Evolutionary conservation across 2,888 invertebrate species (phyloP), one percentile per base, ranked within the genome.

Genomic region (Apomyelois bistriatella): DNA sequence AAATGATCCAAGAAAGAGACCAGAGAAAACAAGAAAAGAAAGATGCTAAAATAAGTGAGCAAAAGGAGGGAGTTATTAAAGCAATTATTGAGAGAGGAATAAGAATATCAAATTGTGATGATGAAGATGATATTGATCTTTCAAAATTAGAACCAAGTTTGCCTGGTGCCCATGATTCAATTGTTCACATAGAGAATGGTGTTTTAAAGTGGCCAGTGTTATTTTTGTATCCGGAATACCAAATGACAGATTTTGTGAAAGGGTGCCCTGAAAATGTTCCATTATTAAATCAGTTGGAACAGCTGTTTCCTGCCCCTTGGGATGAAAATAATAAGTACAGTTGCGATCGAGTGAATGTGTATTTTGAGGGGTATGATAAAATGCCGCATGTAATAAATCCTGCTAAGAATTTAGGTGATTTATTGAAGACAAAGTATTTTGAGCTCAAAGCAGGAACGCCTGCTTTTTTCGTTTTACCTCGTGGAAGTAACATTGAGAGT

Each of bases 201-300:
- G 66, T 85, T 10, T 80, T 99, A 9, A 84, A 94, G 49, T 99
- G 98, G 98, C 98, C 98, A 0, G 94, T 97, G 0, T 88, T 96
- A 13, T 93, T 98, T 62, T 85, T 97, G 9, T 99, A 98, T 80
- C 98, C 98, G 0, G 98, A 98, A 82, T 94, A 94, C 71, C 91
- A 94, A 55, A 93, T 95, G 67, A 95, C 97, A 48, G 99, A 99
- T 80, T 96, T 97, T 65, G 92, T 99, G 38, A 94, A 95, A 76
- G 92, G 93, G 54, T 96, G 98, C 70, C 92, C 93, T 8, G 98
- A 98, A 83, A 92, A 94, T 64, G 91, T 92, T 0, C 84, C 90
- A 90, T 93, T 92, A 76, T 76, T 75, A 0, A 71, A 62, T 55
- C 83, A 81, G 37, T 64, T 87, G 36, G 79, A 88, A 37, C 92